phyloP scores from a whole-genome alignment of 2,888 invertebrate genomes.

The Microplitis deprimator region DNA sequence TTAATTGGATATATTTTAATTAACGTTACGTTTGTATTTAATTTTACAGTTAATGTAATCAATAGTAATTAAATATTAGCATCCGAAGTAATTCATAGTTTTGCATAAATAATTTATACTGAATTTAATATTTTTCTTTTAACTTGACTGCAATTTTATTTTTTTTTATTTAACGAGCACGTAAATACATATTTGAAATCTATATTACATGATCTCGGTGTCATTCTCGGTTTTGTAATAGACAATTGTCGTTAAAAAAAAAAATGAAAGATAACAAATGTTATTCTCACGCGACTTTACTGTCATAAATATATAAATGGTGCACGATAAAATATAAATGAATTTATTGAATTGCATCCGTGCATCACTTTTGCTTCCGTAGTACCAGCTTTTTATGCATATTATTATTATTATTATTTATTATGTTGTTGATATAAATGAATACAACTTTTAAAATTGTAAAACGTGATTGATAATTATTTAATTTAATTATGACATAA shows the following conservation, averaged over 20 bases:
- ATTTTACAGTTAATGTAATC: background rate
- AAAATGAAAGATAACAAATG: slow-evolving; percentile 20
- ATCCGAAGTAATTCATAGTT: slow-evolving; percentile 18
- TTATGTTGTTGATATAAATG: background rate
- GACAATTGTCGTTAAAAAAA: slow-evolving; percentile 19
- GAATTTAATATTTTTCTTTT: background rate
- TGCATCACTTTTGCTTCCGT: slow-evolving; percentile 17
- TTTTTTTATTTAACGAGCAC: slow-evolving; percentile 1
- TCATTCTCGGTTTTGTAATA: slow-evolving; percentile 14
- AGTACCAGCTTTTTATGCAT: background rate
- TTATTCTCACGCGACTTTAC: slow-evolving; percentile 16
- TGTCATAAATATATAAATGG: slow-evolving; percentile 20
- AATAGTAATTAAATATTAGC: slow-evolving; percentile 21
- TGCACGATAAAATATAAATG: slow-evolving; percentile 17
- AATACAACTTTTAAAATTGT: background rate
- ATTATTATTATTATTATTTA: slow-evolving; percentile 10
- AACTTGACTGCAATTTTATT: slow-evolving; percentile 27
- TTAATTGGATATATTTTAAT: background rate
- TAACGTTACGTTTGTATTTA: background rate
- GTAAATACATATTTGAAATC: background rate
- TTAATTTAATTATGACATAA: background rate
- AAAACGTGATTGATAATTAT: slow-evolving; percentile 6
- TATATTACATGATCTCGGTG: slow-evolving; percentile 18
- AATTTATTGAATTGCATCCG: background rate
- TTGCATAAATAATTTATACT: background rate